Percentiles rank a stretch among this genome's conserved stretches.
Conservation (phyloP, 2,797 vertebrate genomes). For the Sebastes kiyomatsui region DNA sequence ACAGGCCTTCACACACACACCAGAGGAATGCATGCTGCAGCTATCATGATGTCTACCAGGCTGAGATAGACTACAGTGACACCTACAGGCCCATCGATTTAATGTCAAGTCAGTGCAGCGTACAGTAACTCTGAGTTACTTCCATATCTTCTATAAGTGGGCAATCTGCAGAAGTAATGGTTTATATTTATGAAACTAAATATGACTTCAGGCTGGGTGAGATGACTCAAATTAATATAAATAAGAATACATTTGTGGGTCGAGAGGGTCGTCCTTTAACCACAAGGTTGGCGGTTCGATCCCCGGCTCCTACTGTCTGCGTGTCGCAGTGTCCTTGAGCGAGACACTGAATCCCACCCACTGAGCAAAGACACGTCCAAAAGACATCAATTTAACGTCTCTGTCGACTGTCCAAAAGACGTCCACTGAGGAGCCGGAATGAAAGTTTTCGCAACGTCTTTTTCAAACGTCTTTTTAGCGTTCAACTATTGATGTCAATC, state of each 20-base stretch:
- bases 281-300: too few species aligned
- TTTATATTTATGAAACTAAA: not conserved
- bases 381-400: too few species aligned
- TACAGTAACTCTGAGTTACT: not conserved
- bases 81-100: conserved; percentile 31
- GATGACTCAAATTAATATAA: not conserved
- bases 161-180: not conserved
- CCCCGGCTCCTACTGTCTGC: too few species aligned
- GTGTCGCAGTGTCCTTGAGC: too few species aligned
- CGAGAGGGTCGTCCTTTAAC: fast-evolving
- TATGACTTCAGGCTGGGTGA: not conserved
- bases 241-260: not conserved
- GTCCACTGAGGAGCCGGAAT: too few species aligned
- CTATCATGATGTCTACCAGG: not conserved
- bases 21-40: conserved; percentile 38
- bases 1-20: conserved; percentile 38
- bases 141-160: not conserved
- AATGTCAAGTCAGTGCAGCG: not conserved
- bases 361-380: too few species aligned
- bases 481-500: too few species aligned
- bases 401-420: too few species aligned
- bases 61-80: conserved; percentile 29
- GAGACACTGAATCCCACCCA: too few species aligned
- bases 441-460: too few species aligned
- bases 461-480: too few species aligned